Conservation (phyloP, 2,797 vertebrate genomes). For the Furcifer pardalis region DNA sequence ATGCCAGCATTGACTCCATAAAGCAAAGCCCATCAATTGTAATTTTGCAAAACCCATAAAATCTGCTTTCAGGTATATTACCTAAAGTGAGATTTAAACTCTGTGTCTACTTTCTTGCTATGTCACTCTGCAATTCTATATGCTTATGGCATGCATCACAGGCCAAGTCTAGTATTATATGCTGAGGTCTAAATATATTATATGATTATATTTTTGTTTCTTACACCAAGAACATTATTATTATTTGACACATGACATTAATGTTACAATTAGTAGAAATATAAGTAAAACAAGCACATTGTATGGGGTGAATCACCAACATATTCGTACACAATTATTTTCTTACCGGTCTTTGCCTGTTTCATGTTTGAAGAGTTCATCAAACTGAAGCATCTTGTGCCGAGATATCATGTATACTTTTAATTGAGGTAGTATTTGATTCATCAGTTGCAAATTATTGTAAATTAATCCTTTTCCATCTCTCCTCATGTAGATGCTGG, state of each 20-base stretch:
- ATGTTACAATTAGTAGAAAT: not conserved
- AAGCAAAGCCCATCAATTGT: slow-evolving; percentile 58
- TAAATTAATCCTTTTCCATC: slow-evolving; percentile 95
- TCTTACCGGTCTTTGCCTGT: slow-evolving; percentile 96
- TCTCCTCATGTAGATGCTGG: slow-evolving; percentile 94
- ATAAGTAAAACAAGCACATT: slow-evolving; percentile 8
- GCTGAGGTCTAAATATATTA: slow-evolving; percentile 43
- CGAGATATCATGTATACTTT: slow-evolving; percentile 93
- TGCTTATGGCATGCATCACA: slow-evolving; percentile 7
- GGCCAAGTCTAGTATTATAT: slow-evolving; percentile 24
- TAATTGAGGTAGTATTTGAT: slow-evolving; percentile 91
- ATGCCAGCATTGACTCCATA: slow-evolving; percentile 51
- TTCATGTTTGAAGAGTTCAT: slow-evolving; percentile 96
- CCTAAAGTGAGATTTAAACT: slow-evolving; percentile 58
- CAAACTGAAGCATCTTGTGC: slow-evolving; percentile 97
- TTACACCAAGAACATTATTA: slow-evolving; percentile 31
- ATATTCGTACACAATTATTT: not conserved
- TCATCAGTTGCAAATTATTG: slow-evolving; percentile 95
- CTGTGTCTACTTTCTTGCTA: slow-evolving; percentile 26
- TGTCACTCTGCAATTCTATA: not conserved
- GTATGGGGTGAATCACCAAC: not conserved
- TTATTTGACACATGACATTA: slow-evolving; percentile 39
- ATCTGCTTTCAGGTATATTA: slow-evolving; percentile 51
- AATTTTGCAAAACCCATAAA: slow-evolving; percentile 61
- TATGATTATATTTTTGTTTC: slow-evolving; percentile 32